These are phyloP conservation scores for Chauna torquata DNA, from an alignment of 2,113 vertebrate genomes.

Conservation along the genomic window DNA sequence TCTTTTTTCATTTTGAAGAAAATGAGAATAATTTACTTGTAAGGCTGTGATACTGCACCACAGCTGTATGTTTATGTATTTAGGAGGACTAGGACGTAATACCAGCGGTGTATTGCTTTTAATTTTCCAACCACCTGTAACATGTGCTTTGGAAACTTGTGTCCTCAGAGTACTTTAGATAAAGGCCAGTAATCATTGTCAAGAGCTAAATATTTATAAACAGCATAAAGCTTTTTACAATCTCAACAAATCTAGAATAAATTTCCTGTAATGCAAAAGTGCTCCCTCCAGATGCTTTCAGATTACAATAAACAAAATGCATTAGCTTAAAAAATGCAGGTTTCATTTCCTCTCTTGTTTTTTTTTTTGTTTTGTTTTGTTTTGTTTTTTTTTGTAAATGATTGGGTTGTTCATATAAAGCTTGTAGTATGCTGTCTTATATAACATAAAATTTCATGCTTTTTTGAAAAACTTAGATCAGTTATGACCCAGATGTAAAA, in stretches of 20 bases:
- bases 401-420: slow-evolving; percentile 11
- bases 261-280: slow-evolving; percentile 52
- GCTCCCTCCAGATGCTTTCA: neutral
- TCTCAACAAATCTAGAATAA: slow-evolving; percentile 42
- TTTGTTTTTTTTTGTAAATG: slow-evolving; percentile 48
- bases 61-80: neutral
- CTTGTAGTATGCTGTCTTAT: neutral
- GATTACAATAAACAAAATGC: slow-evolving; percentile 58
- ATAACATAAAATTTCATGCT: neutral
- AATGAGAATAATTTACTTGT: neutral
- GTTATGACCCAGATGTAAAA: neutral
- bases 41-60: neutral
- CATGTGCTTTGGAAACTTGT: neutral
- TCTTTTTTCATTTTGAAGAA: neutral
- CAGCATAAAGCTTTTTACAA: slow-evolving; percentile 27
- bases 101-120: neutral
- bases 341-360: neutral
- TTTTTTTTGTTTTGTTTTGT: too few species aligned
- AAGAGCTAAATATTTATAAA: slow-evolving; percentile 31
- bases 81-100: neutral
- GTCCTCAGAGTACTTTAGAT: neutral
- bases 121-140: neutral
- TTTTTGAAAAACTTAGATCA: neutral
- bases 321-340: slow-evolving; percentile 35
- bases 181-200: slow-evolving; percentile 31